These are phyloP conservation scores for Lasiurus borealis DNA, from an alignment of 2,113 vertebrate species.

Conservation along the genomic window DNA sequence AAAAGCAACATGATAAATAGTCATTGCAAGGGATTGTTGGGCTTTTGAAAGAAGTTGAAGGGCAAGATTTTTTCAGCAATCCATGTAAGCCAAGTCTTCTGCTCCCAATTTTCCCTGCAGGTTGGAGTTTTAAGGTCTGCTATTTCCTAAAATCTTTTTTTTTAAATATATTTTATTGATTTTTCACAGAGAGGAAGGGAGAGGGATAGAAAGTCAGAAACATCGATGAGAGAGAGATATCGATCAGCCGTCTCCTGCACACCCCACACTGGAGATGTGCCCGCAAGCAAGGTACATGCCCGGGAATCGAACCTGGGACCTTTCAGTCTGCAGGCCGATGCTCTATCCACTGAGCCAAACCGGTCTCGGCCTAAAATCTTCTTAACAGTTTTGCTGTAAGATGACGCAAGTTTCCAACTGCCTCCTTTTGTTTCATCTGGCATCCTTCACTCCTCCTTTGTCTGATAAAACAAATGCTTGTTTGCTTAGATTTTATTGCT, in stretches of 20 bases:
- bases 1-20: constrained; percentile 16
- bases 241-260: too few relatives aligned
- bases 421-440: background rate
- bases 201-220: too few relatives aligned
- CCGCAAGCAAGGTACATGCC: too few relatives aligned
- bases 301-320: too few relatives aligned
- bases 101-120: background rate
- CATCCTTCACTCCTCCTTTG: background rate
- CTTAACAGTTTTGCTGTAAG: background rate
- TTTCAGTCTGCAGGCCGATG: too few relatives aligned
- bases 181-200: too few relatives aligned
- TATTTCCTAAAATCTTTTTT: constrained; percentile 1
- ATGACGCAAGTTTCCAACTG: background rate
- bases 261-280: too few relatives aligned
- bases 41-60: background rate
- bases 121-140: background rate
- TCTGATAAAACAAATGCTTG: background rate
- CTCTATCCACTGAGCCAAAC: too few relatives aligned
- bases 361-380: constrained; percentile 33
- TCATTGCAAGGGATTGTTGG: background rate
- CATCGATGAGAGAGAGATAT: too few relatives aligned
- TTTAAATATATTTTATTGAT: too few relatives aligned
- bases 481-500: constrained; percentile 4
- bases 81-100: background rate
- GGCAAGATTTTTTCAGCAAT: background rate